Evolutionary conservation across 2,113 vertebrate genomes (phyloP).

Genomic region (Sula dactylatra): DNA sequence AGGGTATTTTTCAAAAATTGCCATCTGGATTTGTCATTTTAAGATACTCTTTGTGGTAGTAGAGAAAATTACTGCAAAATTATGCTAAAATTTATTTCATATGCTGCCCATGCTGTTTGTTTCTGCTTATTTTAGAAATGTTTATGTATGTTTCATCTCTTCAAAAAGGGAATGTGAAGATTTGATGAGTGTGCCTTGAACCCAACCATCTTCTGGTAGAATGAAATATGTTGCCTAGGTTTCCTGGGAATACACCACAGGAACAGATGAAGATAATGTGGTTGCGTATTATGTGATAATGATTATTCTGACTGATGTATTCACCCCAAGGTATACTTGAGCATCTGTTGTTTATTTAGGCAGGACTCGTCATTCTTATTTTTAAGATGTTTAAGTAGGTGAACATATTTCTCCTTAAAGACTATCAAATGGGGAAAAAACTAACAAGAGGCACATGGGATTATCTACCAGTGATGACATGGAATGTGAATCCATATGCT

Average conservation of each 20-base stretch:
- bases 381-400: slow-evolving; percentile 6
- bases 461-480: neutral
- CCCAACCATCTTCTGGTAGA: neutral
- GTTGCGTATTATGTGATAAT: slow-evolving; percentile 5
- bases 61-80: neutral
- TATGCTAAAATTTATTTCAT: neutral
- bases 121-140: slow-evolving; percentile 24
- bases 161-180: neutral
- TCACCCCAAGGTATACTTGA: slow-evolving; percentile 18
- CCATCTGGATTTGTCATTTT: neutral
- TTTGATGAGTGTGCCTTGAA: neutral
- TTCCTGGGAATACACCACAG: neutral
- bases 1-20: neutral
- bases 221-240: neutral
- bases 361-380: neutral
- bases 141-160: neutral
- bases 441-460: neutral
- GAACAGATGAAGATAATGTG: slow-evolving; percentile 10
- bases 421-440: neutral
- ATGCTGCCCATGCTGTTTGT: neutral
- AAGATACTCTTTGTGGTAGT: neutral
- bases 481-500: neutral
- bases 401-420: neutral
- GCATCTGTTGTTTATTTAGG: slow-evolving; percentile 47
- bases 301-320: slow-evolving; percentile 16